Base-by-base conservation (phyloP, 2,797 vertebrate genomes). In the Paratrypauchen microcephalus region DNA sequence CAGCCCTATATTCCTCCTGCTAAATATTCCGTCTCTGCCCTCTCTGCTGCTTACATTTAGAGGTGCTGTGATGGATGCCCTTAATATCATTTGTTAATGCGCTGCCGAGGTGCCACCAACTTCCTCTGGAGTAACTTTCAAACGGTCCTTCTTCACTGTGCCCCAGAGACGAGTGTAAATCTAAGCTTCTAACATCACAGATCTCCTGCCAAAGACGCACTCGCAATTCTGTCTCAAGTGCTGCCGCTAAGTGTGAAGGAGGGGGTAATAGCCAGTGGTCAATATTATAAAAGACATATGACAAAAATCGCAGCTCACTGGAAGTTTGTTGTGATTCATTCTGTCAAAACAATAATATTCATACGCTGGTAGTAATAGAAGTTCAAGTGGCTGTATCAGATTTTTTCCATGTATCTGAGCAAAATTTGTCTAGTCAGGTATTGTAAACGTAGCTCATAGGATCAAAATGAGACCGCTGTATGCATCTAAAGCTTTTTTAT, bases 181-280 rank as follows among this genome's bases (percentile, higher is more conserved):
- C 88, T 86, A 82, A 89, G 82, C 85, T 83, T 93, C 91, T 48
- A 50, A 84, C 86, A 86, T 88, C 89, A 88, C 88, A 89, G 81
- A 84, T 75, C 63, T 30, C 16, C 16, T 81, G 86, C 82, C 79
- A 63, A 76, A 84, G 89, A 86, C 82, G 86, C 87, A 86, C 79
- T 82, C 86, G 87, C 76, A 85, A 88, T 69, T 83, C 64, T 69
- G 76, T 75, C 81, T 81, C 70, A 73, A 72, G 68, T 30, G 80
- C 80, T 84, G 63, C 78, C 89, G 82, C 79, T 80, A 80, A 73
- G 83, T 82, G 84, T 88, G 81, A 78, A 83, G 69, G 65, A 69
- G 69, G 57, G 68, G 76, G 67, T 47, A 69, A 68, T 54, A 70
- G 23, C 12, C 16, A 21, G 18, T 63, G 61, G 61, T 45, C 61